Base-by-base conservation (phyloP, 1,140 invertebrate species). In the Octopus bimaculoides region DNA sequence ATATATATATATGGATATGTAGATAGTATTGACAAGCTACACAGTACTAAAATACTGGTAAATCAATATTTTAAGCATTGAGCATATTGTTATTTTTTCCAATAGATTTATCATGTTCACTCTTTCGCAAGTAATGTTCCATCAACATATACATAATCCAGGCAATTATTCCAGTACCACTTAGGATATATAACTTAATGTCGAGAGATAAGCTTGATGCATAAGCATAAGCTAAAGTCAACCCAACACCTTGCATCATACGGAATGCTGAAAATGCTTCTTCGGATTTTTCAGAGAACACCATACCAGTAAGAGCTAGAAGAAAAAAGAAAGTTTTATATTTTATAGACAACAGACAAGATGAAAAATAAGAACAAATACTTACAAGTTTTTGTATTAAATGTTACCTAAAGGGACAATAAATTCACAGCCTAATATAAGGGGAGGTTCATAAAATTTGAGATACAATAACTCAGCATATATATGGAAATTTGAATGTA, bases 241-340 rank as follows among this genome's bases (percentile, higher is more conserved):
- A 75, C 8, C 85, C 85, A 4, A 87, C 66, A 20, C 86, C 85
- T 71, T 84, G 83, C 4, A 83, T 78, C 6, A 86, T 77, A 3
- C 84, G 77, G 0, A 83, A 78, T 4, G 81, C 82, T 7, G 87
- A 82, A 79, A 86, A 88, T 9, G 85, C 88, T 55, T 87, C 83
- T 74, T 89, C 88, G 41, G 83, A 84, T 54, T 85, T 81, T 41
- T 86, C 81, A 10, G 80, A 79, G 76, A 89, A 89, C 54, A 87
- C 52, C 4, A 81, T 76, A 4, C 86, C 87, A 54, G 87, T 80
- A 71, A 88, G 76, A 80, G 84, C 88, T 89, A 73, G 26, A 81
- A 80, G 69, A 26, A 78, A 69, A 75, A 75, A 69, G 14, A 71
- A 56, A 56, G 55, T 61, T 69, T 75, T 7, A 53, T 52, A 9